Conservation (phyloP, 1,140 invertebrate genomes). For the Riptortus pedestris region DNA sequence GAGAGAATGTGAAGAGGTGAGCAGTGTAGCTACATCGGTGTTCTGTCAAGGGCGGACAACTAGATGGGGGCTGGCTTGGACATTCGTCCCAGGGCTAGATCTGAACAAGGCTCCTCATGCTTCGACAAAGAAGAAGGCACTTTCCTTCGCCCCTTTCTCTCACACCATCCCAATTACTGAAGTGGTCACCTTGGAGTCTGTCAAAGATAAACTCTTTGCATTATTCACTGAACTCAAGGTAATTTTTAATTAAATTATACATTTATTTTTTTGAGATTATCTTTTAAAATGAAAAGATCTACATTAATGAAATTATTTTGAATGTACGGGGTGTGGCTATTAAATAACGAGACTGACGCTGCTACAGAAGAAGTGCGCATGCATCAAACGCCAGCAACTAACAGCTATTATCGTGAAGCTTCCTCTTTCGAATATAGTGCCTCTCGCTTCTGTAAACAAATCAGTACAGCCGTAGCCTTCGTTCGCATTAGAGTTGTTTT, state of each 20-base stretch:
- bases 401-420: too few relatives aligned
- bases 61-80: slow-evolving; percentile 55
- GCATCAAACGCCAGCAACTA: too few relatives aligned
- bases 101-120: neutral
- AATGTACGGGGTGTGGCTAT: too few relatives aligned
- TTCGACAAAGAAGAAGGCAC: neutral
- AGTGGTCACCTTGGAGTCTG: slow-evolving; percentile 8
- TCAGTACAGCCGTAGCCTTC: too few relatives aligned
- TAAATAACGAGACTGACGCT: too few relatives aligned
- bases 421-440: too few relatives aligned
- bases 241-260: slow-evolving; percentile 18
- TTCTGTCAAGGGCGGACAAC: slow-evolving; percentile 91
- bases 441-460: too few relatives aligned
- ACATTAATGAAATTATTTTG: neutral
- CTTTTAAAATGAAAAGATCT: neutral
- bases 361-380: too few relatives aligned
- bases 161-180: neutral
- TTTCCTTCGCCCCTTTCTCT: neutral
- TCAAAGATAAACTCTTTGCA: slow-evolving; percentile 7
- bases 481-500: too few relatives aligned
- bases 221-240: slow-evolving; percentile 26
- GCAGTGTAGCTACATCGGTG: slow-evolving; percentile 59
- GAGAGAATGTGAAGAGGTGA: slow-evolving; percentile 41
- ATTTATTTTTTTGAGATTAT: neutral
- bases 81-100: slow-evolving; percentile 36